A percentile compares a stretch with the other conserved stretches of the same genome.
phyloP scores from a whole-genome alignment of 2,888 invertebrate genomes.

The Amphimallon solstitiale region DNA sequence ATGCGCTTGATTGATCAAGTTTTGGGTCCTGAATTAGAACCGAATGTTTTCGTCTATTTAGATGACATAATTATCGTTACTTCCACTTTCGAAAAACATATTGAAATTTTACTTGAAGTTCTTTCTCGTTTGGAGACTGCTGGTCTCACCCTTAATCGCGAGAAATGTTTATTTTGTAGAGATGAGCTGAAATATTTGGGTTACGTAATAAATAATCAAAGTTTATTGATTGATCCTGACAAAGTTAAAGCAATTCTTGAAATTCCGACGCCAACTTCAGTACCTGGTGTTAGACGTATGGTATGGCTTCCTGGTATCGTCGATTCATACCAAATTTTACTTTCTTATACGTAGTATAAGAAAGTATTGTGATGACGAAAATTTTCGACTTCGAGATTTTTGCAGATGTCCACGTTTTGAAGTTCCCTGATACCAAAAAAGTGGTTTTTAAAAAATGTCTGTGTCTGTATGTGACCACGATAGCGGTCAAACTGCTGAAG shows the following conservation, averaged over 20 bases:
- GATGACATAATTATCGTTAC: slow-evolving; percentile 48
- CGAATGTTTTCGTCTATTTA: slow-evolving; percentile 43
- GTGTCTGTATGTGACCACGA: too few relatives aligned
- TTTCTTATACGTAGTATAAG: too few relatives aligned
- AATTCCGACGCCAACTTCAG: slow-evolving; percentile 46
- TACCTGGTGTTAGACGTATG: slow-evolving; percentile 47
- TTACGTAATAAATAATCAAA: slow-evolving; percentile 47
- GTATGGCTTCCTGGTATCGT: slow-evolving; percentile 38
- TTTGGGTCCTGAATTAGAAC: slow-evolving; percentile 46
- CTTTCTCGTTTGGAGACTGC: slow-evolving; percentile 37
- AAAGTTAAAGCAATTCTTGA: slow-evolving; percentile 39
- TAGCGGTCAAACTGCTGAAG: too few relatives aligned
- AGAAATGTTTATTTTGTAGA: slow-evolving; percentile 51
- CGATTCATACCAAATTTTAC: too few relatives aligned
- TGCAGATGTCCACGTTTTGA: too few relatives aligned
- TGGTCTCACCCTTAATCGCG: slow-evolving; percentile 44
- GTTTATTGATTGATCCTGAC: slow-evolving; percentile 41
- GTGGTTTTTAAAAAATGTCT: too few relatives aligned
- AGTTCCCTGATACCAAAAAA: too few relatives aligned
- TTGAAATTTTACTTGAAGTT: slow-evolving; percentile 38
- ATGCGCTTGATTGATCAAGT: slow-evolving; percentile 50
- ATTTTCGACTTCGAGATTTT: too few relatives aligned
- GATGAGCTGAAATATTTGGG: slow-evolving; percentile 50
- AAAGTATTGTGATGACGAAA: too few relatives aligned
- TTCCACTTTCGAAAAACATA: slow-evolving; percentile 32